A percentile compares a stretch with the other conserved stretches of the same genome.
phyloP scores from a whole-genome alignment of 2,888 invertebrate species.

The Lamproptera curius region DNA sequence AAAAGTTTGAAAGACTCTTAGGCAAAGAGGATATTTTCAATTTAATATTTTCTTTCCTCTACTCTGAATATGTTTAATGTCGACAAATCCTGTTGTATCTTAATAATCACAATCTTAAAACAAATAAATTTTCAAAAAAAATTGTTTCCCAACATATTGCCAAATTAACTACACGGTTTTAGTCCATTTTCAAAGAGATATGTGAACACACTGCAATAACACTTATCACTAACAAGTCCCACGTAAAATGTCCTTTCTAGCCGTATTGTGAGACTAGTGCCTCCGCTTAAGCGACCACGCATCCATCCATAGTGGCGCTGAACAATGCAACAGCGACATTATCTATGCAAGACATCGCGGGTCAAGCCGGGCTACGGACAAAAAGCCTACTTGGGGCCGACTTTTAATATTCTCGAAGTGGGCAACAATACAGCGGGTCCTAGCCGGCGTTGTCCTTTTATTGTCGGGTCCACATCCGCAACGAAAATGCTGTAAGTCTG shows the following conservation, averaged over 20 bases:
- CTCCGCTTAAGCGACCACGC: constrained; percentile 27
- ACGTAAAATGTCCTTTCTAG: background rate
- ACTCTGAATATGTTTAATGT: no score
- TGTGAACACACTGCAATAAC: no score
- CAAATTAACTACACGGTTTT: no score
- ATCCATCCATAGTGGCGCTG: constrained; percentile 32
- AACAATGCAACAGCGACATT: constrained; percentile 42
- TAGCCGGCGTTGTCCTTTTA: constrained; percentile 20
- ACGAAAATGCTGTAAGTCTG: background rate
- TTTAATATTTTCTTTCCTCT: no score
- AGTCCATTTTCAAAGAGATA: no score
- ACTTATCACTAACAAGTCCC: no score
- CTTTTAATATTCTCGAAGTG: constrained; percentile 43
- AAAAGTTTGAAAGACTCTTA: no score
- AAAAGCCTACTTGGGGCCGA: constrained; percentile 29
- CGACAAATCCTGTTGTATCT: no score
- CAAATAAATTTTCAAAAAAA: no score
- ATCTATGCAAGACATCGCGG: constrained; percentile 51
- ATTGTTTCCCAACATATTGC: no score
- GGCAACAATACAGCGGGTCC: constrained; percentile 30
- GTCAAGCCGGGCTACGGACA: constrained; percentile 31
- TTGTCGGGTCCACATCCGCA: background rate
- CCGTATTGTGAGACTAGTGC: background rate
- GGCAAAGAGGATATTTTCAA: no score
- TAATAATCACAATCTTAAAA: no score